Conservation (phyloP, 2,113 vertebrate species). For the Ctenodactylus gundi region DNA sequence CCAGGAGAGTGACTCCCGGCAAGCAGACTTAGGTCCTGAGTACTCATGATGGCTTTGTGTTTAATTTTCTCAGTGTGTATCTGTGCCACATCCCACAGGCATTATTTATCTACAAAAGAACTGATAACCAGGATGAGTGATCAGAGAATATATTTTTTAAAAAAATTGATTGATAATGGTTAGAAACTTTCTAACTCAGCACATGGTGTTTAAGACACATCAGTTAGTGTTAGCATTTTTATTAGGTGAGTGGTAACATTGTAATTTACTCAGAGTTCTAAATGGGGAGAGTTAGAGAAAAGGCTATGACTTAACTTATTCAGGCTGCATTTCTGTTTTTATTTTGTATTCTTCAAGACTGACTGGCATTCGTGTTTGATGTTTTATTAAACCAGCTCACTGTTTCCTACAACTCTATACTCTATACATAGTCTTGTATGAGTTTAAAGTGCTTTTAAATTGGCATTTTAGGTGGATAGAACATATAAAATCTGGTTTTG, state of each 20-base stretch:
- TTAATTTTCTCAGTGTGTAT: not conserved
- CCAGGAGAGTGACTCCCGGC: not conserved
- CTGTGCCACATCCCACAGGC: not conserved
- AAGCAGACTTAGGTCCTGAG: not conserved
- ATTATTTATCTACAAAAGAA: not conserved
- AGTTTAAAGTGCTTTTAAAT: not conserved
- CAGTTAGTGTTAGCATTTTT: not conserved
- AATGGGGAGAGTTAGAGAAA: not conserved
- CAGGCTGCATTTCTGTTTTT: not conserved
- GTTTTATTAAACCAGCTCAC: not conserved
- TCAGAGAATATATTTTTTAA: not conserved
- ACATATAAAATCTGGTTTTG: not conserved
- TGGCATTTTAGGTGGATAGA: not conserved
- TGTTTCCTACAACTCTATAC: not conserved
- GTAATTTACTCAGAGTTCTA: not conserved
- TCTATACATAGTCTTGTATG: not conserved
- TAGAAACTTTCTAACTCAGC: not conserved
- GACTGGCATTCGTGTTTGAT: not conserved
- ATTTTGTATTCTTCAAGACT: not conserved
- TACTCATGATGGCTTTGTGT: not conserved
- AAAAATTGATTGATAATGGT: not conserved
- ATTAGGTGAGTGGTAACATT: not conserved
- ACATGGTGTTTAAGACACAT: not conserved
- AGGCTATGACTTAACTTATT: not conserved
- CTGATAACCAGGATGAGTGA: not conserved